Evolutionary conservation across 2,113 vertebrate species (phyloP).

Genomic region (Laterallus jamaicensis): DNA sequence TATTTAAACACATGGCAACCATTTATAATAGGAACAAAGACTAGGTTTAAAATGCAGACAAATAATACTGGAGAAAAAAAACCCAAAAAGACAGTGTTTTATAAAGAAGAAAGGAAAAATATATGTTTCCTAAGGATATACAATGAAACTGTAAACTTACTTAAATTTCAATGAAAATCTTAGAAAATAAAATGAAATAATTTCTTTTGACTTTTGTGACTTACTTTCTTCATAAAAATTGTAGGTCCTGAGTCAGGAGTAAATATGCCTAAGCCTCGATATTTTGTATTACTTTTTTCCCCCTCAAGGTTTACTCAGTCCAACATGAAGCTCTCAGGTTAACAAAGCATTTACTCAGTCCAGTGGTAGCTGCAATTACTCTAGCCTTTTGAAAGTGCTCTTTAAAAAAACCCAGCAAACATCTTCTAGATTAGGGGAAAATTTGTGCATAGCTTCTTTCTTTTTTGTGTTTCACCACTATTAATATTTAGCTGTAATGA

Average conservation of each 20-base stretch:
- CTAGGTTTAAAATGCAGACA: neutral
- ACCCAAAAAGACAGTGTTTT: neutral
- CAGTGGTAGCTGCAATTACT: neutral
- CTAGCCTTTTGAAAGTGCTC: neutral
- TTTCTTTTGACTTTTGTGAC: neutral
- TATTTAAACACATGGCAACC: neutral
- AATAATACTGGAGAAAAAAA: neutral
- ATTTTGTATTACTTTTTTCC: neutral
- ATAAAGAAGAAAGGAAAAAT: neutral
- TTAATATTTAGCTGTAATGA: neutral
- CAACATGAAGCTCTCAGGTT: neutral
- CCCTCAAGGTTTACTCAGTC: neutral
- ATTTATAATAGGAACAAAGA: neutral
- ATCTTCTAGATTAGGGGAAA: neutral
- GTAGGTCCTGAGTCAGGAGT: neutral
- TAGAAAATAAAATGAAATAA: neutral
- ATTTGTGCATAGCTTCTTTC: neutral
- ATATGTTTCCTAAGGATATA: neutral
- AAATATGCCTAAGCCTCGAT: neutral
- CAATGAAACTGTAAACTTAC: neutral
- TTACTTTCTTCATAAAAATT: neutral
- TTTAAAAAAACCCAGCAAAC: neutral
- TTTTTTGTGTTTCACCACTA: neutral
- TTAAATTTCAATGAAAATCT: neutral
- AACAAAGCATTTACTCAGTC: neutral